These are phyloP conservation scores for Nyleta sp. DNA, from an alignment of 2,888 invertebrate species.

Conservation along the genomic window DNA sequence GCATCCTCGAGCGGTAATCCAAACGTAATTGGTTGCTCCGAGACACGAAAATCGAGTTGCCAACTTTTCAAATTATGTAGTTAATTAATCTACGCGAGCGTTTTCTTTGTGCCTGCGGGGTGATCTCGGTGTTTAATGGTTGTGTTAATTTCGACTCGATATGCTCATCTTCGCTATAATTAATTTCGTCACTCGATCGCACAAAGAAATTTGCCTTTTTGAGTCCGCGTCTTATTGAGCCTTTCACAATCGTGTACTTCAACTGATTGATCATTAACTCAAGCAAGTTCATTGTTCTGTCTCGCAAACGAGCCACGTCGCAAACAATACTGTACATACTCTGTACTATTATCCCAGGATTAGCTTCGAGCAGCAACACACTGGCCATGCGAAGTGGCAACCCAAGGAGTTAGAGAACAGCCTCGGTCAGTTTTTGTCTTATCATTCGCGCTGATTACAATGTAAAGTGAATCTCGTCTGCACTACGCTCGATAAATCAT, in stretches of 20 bases:
- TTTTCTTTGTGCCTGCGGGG: slow-evolving; percentile 19
- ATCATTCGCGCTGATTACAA: slow-evolving; percentile 1
- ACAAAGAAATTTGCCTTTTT: slow-evolving; percentile 34
- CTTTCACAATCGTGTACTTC: slow-evolving; percentile 66
- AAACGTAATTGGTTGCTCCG: slow-evolving; percentile 75
- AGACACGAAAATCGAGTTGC: slow-evolving; percentile 66
- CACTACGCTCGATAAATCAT: slow-evolving; percentile 11
- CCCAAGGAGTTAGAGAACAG: slow-evolving; percentile 2
- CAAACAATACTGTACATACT: slow-evolving; percentile 71
- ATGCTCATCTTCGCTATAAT: slow-evolving; percentile 26
- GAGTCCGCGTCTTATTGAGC: slow-evolving; percentile 48
- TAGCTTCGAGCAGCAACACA: slow-evolving; percentile 68
- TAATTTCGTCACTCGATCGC: slow-evolving; percentile 1
- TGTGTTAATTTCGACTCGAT: slow-evolving; percentile 8
- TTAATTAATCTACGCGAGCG: slow-evolving; percentile 70
- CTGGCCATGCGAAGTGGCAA: slow-evolving; percentile 11
- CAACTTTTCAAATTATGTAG: slow-evolving; percentile 75
- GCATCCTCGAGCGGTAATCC: slow-evolving; percentile 71
- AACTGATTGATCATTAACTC: slow-evolving; percentile 75
- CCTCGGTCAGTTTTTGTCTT: slow-evolving; percentile 12
- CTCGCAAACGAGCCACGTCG: slow-evolving; percentile 69
- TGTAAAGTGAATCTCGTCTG: background rate
- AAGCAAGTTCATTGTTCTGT: slow-evolving; percentile 72
- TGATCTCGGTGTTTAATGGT: background rate
- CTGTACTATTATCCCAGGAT: slow-evolving; percentile 72